These are phyloP conservation scores for Octodon degus DNA, from an alignment of 2,113 vertebrate species.

Conservation along the genomic window DNA sequence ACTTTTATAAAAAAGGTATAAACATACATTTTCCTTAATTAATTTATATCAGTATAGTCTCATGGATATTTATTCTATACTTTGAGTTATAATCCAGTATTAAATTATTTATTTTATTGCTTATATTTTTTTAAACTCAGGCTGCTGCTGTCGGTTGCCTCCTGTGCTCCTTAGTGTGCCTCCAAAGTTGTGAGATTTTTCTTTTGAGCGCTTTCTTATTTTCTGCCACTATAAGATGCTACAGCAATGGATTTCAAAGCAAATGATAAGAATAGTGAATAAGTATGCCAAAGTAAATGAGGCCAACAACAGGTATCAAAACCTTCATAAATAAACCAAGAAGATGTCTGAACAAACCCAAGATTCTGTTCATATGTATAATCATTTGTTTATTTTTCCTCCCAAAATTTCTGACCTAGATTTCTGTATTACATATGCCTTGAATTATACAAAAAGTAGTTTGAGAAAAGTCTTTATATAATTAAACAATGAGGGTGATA, in stretches of 20 bases:
- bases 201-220: not conserved
- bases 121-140: not conserved
- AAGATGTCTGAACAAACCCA: not conserved
- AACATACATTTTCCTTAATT: not conserved
- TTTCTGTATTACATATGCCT: not conserved
- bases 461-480: slow-evolving; percentile 13
- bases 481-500: not conserved
- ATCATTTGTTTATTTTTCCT: not conserved
- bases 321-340: not conserved
- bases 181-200: not conserved
- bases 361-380: not conserved
- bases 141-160: not conserved
- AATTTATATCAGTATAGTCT: not conserved
- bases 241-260: not conserved
- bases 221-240: not conserved
- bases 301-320: not conserved
- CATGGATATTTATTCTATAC: slow-evolving; percentile 18
- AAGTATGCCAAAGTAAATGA: not conserved
- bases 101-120: not conserved
- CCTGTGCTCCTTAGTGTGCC: not conserved
- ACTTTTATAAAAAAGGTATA: not conserved
- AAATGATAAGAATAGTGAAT: not conserved
- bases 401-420: not conserved
- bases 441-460: not conserved
- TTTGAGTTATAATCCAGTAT: not conserved